Evolutionary conservation across 1,140 invertebrate genomes (phyloP), one percentile per base, ranked within the genome.

Genomic region (Drosophila mojavensis): DNA sequence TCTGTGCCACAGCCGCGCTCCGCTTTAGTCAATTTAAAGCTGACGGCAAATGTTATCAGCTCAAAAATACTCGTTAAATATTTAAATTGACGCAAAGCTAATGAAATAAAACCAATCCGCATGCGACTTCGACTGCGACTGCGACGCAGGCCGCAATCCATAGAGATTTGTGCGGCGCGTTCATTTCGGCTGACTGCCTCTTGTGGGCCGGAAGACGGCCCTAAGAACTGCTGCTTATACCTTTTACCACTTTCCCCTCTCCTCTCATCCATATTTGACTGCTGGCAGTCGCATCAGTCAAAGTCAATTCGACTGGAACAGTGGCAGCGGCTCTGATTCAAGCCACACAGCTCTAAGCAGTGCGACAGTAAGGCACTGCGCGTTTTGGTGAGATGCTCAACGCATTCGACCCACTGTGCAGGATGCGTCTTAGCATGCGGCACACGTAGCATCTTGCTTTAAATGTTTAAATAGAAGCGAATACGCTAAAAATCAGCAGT

Each of bases 71-170:
- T 79, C 83, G 83, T 86, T 86, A 78, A 89, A 86, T 86, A 86
- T 86, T 86, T 89, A 86, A 86, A 88, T 86, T 88, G 84, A 71
- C 80, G 79, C 79, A 79, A 55, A 81, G 79, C 70, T 81, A 81
- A 86, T 86, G 79, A 89, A 86, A 86, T 88, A 82, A 89, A 88
- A 83, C 72, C 76, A 88, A 67, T 54, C 28, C 51, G 51, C 51
- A 79, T 77, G 81, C 53, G 73, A 50, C 41, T 2, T 20, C 26
- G 24, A 50, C 24, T n/a, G 33, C 53, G 72, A 45, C 36, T 0
- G 43, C 28, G 26, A 56, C 26, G 24, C 47, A 63, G 45, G 30
- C 48, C 61, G 36, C 39, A 55, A 41, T 61, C 74, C 82, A 67
- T 68, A 74, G 76, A 75, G 72, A 77, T 79, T 79, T 71, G 50